Percentiles rank a stretch among this genome's conserved stretches.
phyloP scores from a whole-genome alignment of 2,888 invertebrate species.

The Pycnomerus fuliginosus region DNA sequence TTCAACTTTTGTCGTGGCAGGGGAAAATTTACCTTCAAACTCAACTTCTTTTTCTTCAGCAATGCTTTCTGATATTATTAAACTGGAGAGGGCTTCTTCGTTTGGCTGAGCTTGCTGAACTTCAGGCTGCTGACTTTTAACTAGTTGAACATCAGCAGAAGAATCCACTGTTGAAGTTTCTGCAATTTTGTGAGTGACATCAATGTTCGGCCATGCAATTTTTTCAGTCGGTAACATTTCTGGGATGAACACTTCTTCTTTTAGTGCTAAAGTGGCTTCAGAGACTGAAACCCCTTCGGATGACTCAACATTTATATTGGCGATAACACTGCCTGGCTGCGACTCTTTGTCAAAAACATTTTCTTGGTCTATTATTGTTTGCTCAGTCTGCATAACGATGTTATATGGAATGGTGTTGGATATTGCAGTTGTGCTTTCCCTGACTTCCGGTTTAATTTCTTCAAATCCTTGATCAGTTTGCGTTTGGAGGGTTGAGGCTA shows the following conservation, averaged over 20 bases:
- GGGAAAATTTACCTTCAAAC: slow-evolving; percentile 53
- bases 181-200: slow-evolving; percentile 48
- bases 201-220: slow-evolving; percentile 41
- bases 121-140: slow-evolving; percentile 36
- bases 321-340: slow-evolving; percentile 50
- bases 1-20: slow-evolving; percentile 53
- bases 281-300: slow-evolving; percentile 49
- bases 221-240: slow-evolving; percentile 44
- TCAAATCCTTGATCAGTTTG: slow-evolving; percentile 25
- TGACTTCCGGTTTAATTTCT: slow-evolving; percentile 31
- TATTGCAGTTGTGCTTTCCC: slow-evolving; percentile 31
- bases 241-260: slow-evolving; percentile 48
- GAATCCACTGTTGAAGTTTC: slow-evolving; percentile 42
- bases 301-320: slow-evolving; percentile 50
- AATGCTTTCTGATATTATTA: slow-evolving; percentile 54
- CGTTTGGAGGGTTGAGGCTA: slow-evolving; percentile 40
- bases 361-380: slow-evolving; percentile 52
- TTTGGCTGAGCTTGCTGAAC: slow-evolving; percentile 45
- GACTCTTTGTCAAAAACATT: slow-evolving; percentile 40
- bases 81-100: slow-evolving; percentile 53
- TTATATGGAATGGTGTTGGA: slow-evolving; percentile 46
- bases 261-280: slow-evolving; percentile 52
- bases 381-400: slow-evolving; percentile 46
- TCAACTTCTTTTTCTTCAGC: slow-evolving; percentile 56
- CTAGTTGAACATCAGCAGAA: slow-evolving; percentile 37